A percentile compares a stretch with the other conserved stretches of the same genome.
Evolutionary conservation across 2,113 vertebrate species (phyloP).

Genomic region (Erpornis zantholeuca): DNA sequence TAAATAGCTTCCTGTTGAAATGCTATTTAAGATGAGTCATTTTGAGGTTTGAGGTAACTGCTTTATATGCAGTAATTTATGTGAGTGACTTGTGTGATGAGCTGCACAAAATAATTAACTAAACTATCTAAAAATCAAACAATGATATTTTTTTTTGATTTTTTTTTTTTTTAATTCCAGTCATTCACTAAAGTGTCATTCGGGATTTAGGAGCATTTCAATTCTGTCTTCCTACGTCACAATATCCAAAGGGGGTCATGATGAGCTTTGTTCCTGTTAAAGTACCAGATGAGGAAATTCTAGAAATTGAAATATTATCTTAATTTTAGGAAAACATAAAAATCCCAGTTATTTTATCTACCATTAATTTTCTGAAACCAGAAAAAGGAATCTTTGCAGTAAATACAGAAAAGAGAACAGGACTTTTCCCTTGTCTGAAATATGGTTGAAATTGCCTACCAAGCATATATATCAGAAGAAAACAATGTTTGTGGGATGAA

Average conservation of each 20-base stretch:
- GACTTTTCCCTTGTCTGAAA: background rate
- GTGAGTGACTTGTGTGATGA: background rate
- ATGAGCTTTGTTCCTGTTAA: background rate
- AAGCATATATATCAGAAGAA: background rate
- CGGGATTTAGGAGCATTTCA: background rate
- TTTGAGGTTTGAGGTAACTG: background rate
- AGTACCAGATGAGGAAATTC: background rate
- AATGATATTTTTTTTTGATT: no score
- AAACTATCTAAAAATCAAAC: background rate
- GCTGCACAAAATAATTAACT: background rate
- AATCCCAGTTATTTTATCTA: background rate
- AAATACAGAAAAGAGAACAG: background rate
- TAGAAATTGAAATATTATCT: background rate
- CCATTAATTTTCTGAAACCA: background rate
- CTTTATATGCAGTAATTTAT: background rate
- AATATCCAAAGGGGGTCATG: background rate
- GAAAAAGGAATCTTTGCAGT: background rate
- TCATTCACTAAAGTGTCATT: background rate
- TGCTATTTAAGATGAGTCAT: background rate
- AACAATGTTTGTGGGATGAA: background rate
- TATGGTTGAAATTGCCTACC: background rate
- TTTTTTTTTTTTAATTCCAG: background rate
- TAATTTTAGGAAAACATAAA: background rate
- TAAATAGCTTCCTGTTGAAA: background rate
- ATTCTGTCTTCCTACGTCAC: background rate